Conservation (phyloP, 1,140 invertebrate species). For the Ceratina australensis region DNA sequence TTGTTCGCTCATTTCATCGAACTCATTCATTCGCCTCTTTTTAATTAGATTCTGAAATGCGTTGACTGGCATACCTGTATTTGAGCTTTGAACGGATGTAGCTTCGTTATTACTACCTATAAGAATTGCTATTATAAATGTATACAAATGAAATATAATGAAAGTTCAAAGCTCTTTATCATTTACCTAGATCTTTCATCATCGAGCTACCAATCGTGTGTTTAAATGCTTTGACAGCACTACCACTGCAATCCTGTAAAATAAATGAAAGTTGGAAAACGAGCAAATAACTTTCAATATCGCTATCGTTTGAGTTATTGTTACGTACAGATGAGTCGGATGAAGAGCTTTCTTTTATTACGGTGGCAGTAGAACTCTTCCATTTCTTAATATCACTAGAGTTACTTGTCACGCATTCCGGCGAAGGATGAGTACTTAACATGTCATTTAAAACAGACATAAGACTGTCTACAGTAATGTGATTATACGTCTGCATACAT, state of each 20-base stretch:
- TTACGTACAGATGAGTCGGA: slow-evolving; percentile 49
- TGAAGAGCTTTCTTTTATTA: slow-evolving; percentile 50
- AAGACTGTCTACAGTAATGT: slow-evolving; percentile 77
- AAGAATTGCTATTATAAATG: slow-evolving; percentile 6
- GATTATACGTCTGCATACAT: slow-evolving; percentile 81
- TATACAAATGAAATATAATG: neutral
- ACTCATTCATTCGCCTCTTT: slow-evolving; percentile 47
- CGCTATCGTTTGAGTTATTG: slow-evolving; percentile 14
- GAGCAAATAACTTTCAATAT: neutral
- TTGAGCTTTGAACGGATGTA: slow-evolving; percentile 33
- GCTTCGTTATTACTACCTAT: slow-evolving; percentile 28
- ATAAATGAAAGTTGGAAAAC: slow-evolving; percentile 14
- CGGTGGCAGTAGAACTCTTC: slow-evolving; percentile 54
- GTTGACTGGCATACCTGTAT: slow-evolving; percentile 13
- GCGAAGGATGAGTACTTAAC: slow-evolving; percentile 75
- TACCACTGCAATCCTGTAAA: slow-evolving; percentile 54
- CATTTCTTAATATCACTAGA: slow-evolving; percentile 61
- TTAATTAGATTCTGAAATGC: slow-evolving; percentile 38
- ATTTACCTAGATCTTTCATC: slow-evolving; percentile 33
- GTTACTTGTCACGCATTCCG: slow-evolving; percentile 71
- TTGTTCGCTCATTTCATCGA: neutral
- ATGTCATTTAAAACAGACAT: slow-evolving; percentile 76
- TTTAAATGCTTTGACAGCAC: slow-evolving; percentile 63
- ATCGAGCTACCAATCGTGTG: slow-evolving; percentile 61
- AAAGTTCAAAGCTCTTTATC: neutral